Evolutionary conservation across 1,140 invertebrate genomes (phyloP), one percentile per base, ranked within the genome.

Genomic region (Dermatophagoides farinae): DNA sequence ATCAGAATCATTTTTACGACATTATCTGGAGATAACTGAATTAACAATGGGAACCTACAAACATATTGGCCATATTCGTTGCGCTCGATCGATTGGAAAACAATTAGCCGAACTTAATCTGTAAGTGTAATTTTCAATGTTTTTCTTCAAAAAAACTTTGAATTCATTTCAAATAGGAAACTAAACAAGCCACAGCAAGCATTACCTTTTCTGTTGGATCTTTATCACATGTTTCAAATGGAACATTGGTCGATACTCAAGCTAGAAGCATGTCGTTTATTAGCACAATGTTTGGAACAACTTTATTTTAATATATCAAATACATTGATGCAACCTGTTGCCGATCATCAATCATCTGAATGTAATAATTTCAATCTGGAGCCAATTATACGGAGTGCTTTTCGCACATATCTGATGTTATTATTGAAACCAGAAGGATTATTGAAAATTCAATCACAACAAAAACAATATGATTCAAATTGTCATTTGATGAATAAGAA

Each of bases 31-130:
- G 71, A 74, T 96, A 47, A 86, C 88, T 10, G 92, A 97, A 73
- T 73, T 95, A 61, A 88, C 90, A 0, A 92, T 95, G 80, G 88
- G 90, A 47, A 96, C 90, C 0, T 96, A 88, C 68, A 97, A 97
- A 71, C 89, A 96, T 72, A 89, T 95, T 65, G 82, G 87, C 9
- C 78, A 88, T 51, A 76, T 86, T 59, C 74, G 88, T 62, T 87
- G 81, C 43, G 90, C 91, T 0, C 78, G 88, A 53, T 76, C 85
- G 18, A 85, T 96, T 61, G 91, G 91, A 0, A 78, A 82, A 63
- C 85, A 93, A 70, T 71, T 97, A 20, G 89, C 91, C 0, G 77
- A 81, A 31, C 92, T 95, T 70, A 93, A 96, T 69, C 81, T 87
- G 66, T 75, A 67, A 69, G 71, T 67, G 25, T 18, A 23, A 12